Evolutionary conservation across 2,888 invertebrate genomes (phyloP), one percentile per base, ranked within the genome.

Genomic region (Ennomos erosarius): DNA sequence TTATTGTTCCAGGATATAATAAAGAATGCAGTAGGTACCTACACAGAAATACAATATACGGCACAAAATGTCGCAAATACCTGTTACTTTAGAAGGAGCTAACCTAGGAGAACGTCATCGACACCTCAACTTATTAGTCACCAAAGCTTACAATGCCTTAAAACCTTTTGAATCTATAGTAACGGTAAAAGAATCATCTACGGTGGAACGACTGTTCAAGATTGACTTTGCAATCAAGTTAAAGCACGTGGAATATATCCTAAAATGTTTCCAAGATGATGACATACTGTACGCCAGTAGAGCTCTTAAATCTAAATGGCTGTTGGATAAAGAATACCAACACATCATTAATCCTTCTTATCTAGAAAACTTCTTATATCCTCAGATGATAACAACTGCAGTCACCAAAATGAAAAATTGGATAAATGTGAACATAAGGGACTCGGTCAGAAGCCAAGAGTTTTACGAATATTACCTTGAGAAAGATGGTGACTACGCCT

Each of bases 381-480:
- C 71, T 1, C 26, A 59, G 11, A 74, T 74, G 74, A 56, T 56
- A 11, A 59, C 64, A 11, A 60, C 67, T 12, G 71, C 72, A 11
- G 59, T 70, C 0, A 67, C 57, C 34, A 74, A 71, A 66, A 59
- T 67, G 46, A 65, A 58, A 56, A 64, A 68, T 43, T 71, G 68
- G 68, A 64, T 72, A n/a, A 52, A 61, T 36, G 8, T 67, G 9
- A 53, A 72, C 57, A 46, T 74, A 13, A 54, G 56, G 36, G 79
- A 85, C 39, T 38, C 73, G 6, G 9, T 62, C 11, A 73, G 77
- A 57, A 84, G 83, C 59, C 65, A 76, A 58, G 65, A 74, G 46
- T 88, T 89, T 67, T 88, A 84, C 62, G 59, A 73, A 48, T 76
- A 81, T 66, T 86, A 86, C 62, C 74, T 69, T 43, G 53, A 63